Base-by-base conservation (phyloP, 2,113 vertebrate species). In the Ancistrus triradiatus region DNA sequence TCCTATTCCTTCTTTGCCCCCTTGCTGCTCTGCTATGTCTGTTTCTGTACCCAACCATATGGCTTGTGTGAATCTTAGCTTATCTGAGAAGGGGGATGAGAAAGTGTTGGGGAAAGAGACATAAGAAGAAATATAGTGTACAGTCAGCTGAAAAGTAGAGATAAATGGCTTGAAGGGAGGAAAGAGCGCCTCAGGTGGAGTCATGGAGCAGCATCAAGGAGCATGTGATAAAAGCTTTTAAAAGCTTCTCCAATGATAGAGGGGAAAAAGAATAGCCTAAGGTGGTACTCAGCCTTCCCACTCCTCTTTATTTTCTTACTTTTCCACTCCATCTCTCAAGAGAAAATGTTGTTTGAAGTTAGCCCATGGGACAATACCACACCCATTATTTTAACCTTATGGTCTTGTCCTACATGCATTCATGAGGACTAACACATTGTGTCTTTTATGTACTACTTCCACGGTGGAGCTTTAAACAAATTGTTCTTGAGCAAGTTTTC, bases 191-290 rank as follows among this genome's bases (percentile, higher is more conserved):
- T 69, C 49, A 3, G 27, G 56, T 69, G 50, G 21, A 57, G 35
- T 13, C 58, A 57, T 58, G 37, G 19, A 61, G 49, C 48, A 59
- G 48, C 40, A 53, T 66, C 50, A 46, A 25, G 46, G 46, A 38
- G 37, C 49, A 22, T 35, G 43, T 18, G 18, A 56, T 42, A 61
- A 65, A 74, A 66, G 66, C 49, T 60, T 35, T 61, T 63, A 55
- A 64, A 73, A 68, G 47, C 53, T 50, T 18, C 56, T 65, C 25
- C 38, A 14, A 42, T 65, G 71, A 59, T 44, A 43, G 50, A 68
- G 44, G 25, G 61, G 33, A 24, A 56, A 37, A 66, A 38, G 49
- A 69, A 62, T 37, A 60, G 61, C 66, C 65, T 59, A 35, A 52
- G 70, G 64, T 68, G 38, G 46, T 46, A 65, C 66, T 69, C 55